Evolutionary conservation across 1,140 invertebrate species (phyloP).

Genomic region (Drepana arcuata): DNA sequence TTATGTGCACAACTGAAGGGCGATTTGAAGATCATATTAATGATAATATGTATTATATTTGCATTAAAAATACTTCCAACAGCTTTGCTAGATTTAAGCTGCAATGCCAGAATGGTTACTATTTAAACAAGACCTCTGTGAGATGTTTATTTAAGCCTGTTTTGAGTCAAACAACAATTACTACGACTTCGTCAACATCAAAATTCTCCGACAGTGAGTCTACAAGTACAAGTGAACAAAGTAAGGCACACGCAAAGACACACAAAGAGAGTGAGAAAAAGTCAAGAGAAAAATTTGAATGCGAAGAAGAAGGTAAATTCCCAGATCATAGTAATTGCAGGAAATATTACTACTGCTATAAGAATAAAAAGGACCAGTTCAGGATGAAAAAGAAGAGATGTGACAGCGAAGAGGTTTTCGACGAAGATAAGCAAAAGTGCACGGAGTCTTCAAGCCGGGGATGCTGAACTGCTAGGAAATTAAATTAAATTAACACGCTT

Average conservation of each 20-base stretch:
- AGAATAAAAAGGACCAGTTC: slow-evolving; percentile 30
- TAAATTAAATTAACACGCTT: too few species aligned
- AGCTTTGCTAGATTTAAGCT: slow-evolving; percentile 42
- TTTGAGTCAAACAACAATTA: too few species aligned
- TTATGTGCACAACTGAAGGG: slow-evolving; percentile 37
- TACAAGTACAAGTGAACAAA: slow-evolving; percentile 20
- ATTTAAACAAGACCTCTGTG: slow-evolving; percentile 30
- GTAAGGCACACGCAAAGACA: slow-evolving; percentile 9
- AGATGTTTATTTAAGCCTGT: slow-evolving; percentile 21
- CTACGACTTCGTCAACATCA: too few species aligned
- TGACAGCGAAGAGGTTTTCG: slow-evolving; percentile 40
- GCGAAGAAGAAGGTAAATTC: slow-evolving; percentile 44
- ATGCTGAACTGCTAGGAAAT: too few species aligned
- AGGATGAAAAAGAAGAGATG: slow-evolving; percentile 40
- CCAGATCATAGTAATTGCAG: slow-evolving; percentile 34
- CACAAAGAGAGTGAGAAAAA: slow-evolving; percentile 10
- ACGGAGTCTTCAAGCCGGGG: too few species aligned
- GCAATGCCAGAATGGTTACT: slow-evolving; percentile 42
- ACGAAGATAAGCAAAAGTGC: slow-evolving; percentile 45
- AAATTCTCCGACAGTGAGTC: slow-evolving; percentile 12
- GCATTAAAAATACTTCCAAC: slow-evolving; percentile 25
- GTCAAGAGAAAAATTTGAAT: slow-evolving; percentile 25
- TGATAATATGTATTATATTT: slow-evolving; percentile 50
- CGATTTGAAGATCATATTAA: slow-evolving; percentile 39
- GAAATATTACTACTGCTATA: slow-evolving; percentile 45